These are phyloP conservation scores for Geococcyx californianus DNA, from an alignment of 2,113 vertebrate species.

Conservation along the genomic window DNA sequence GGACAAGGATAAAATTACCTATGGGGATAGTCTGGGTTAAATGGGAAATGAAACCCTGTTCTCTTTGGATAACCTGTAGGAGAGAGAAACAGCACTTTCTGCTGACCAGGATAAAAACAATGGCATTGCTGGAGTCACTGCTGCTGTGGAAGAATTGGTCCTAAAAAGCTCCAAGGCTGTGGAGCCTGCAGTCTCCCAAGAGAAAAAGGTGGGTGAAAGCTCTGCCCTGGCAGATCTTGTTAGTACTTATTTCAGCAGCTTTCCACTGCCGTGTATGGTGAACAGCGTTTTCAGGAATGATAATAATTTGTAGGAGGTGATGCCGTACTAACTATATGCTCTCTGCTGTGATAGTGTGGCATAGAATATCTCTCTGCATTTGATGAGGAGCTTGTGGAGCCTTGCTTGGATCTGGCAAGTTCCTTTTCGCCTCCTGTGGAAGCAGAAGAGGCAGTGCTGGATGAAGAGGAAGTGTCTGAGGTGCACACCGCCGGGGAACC, in stretches of 20 bases:
- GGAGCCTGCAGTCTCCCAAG: conserved; percentile 58
- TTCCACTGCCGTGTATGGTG: not conserved
- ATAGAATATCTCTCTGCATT: conserved; percentile 90
- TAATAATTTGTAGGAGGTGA: not conserved
- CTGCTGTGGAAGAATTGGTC: conserved; percentile 80
- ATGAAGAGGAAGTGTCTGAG: conserved; percentile 70
- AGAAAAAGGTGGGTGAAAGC: conserved; percentile 67
- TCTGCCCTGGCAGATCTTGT: not conserved
- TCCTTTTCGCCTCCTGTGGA: conserved; percentile 44
- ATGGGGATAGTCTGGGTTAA: not conserved
- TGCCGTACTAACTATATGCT: not conserved
- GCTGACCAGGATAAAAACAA: conserved; percentile 68
- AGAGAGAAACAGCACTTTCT: conserved; percentile 79
- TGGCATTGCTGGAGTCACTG: conserved; percentile 16
- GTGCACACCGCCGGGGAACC: conserved; percentile 32
- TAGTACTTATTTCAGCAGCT: not conserved
- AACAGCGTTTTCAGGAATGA: not conserved
- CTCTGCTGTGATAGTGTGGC: conserved; percentile 73
- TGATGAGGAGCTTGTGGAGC: conserved; percentile 84
- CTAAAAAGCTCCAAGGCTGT: conserved; percentile 70
- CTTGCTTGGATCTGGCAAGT: conserved; percentile 51
- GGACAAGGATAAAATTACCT: not conserved
- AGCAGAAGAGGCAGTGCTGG: conserved; percentile 55
- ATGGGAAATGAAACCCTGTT: not conserved
- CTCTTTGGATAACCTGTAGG: conserved; percentile 71